Percentiles rank a stretch among this genome's conserved stretches.
Evolutionary conservation across 2,888 invertebrate genomes (phyloP).

Genomic region (Crematogaster levior): DNA sequence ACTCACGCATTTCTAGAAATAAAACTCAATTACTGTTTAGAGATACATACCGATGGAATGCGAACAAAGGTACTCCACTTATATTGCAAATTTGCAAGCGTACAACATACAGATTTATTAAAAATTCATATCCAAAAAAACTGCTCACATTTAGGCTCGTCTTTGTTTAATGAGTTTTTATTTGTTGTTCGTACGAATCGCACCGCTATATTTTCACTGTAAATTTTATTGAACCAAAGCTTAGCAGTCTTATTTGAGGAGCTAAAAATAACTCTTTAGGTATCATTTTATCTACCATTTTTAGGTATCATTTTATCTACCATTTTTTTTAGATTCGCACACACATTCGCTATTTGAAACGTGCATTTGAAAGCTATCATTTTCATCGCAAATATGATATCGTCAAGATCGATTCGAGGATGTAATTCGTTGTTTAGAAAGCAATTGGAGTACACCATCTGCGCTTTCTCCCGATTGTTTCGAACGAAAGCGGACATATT

Average conservation of each 20-base stretch:
- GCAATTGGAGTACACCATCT: conserved; percentile 28
- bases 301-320: background rate
- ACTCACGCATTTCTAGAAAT: no score
- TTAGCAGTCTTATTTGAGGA: background rate
- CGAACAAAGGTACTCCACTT: background rate
- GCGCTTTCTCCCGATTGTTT: conserved; percentile 43
- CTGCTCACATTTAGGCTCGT: background rate
- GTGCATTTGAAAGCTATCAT: background rate
- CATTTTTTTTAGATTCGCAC: background rate
- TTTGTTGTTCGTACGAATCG: background rate
- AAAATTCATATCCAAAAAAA: conserved; percentile 26
- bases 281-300: background rate
- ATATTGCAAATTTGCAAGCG: background rate
- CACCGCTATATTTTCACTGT: background rate
- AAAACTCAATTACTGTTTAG: conserved; percentile 23
- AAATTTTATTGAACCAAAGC: background rate
- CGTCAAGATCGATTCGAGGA: conserved; percentile 29
- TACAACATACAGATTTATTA: background rate
- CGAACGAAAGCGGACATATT: conserved; percentile 29
- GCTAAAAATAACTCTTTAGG: background rate
- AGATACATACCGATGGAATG: background rate
- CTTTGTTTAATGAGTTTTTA: conserved; percentile 17
- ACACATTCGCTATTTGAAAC: background rate
- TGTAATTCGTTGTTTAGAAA: conserved; percentile 32
- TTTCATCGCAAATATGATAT: conserved; percentile 15